Evolutionary conservation across 2,797 vertebrate species (phyloP).

Genomic region (Arrhamphus sclerolepis): DNA sequence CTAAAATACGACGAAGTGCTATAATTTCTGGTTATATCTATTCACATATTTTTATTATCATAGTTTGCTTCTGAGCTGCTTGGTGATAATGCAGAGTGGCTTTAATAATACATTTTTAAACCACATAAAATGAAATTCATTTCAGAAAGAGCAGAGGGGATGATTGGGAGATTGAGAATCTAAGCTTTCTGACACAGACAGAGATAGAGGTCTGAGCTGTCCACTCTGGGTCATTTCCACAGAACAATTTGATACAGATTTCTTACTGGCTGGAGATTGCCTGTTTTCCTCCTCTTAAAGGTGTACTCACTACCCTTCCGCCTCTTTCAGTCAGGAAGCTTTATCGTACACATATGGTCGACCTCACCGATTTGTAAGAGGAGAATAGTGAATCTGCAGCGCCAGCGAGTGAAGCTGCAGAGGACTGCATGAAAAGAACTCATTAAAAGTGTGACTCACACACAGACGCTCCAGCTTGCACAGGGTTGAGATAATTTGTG

Average conservation of each 20-base stretch:
- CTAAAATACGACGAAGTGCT: conserved; percentile 48
- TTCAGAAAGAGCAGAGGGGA: conserved; percentile 40
- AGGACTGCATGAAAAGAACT: conserved; percentile 76
- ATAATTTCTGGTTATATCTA: conserved; percentile 9
- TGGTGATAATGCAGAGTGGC: conserved; percentile 57
- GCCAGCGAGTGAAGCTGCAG: conserved; percentile 53
- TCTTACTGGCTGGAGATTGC: conserved; percentile 53
- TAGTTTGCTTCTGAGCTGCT: conserved; percentile 44
- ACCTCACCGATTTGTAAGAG: conserved; percentile 60
- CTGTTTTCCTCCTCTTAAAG: conserved; percentile 60
- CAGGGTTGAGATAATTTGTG: conserved; percentile 76
- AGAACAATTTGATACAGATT: conserved; percentile 69
- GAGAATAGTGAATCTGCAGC: conserved; percentile 69
- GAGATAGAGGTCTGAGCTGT: conserved; percentile 66
- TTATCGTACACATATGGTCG: conserved; percentile 54
- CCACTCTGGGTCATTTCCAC: conserved; percentile 69
- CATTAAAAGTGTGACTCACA: conserved; percentile 78
- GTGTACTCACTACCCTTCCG: conserved; percentile 51
- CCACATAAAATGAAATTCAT: conserved; percentile 68
- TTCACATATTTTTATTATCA: conserved; percentile 60
- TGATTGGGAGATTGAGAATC: conserved; percentile 58
- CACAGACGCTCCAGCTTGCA: conserved; percentile 46
- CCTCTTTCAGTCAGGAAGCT: conserved; percentile 46
- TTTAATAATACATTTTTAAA: conserved; percentile 71
- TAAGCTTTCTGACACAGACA: conserved; percentile 61